phyloP scores from a whole-genome alignment of 2,797 vertebrate genomes.

The Phrynocephalus forsythii region DNA sequence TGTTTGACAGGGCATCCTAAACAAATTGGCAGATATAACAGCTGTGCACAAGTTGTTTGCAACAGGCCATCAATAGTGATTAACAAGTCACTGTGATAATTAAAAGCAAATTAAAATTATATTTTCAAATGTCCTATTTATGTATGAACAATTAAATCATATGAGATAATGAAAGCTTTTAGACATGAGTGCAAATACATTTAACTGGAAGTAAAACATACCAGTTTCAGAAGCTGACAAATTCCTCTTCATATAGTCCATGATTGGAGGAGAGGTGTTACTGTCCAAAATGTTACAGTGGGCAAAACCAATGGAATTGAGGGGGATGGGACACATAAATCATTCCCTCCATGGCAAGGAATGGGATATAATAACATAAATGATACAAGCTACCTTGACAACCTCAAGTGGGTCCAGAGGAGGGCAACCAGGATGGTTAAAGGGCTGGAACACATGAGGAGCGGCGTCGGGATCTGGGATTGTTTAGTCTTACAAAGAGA shows the following conservation, averaged over 20 bases:
- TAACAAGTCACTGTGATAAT: neutral
- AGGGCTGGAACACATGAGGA: too few species aligned
- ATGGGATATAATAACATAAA: neutral
- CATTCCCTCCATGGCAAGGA: neutral
- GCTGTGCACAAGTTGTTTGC: neutral
- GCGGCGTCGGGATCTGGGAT: too few species aligned
- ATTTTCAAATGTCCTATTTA: neutral
- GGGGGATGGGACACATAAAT: neutral
- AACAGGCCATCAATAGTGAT: neutral
- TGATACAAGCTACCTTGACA: too few species aligned
- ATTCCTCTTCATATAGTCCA: neutral
- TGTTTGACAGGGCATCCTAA: constrained; percentile 32
- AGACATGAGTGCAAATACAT: neutral
- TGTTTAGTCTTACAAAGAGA: too few species aligned
- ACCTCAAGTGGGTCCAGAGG: too few species aligned
- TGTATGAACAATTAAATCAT: neutral
- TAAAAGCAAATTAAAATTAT: constrained; percentile 8
- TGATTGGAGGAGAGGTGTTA: neutral
- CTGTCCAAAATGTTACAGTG: neutral
- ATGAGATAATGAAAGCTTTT: neutral
- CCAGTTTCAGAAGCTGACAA: neutral
- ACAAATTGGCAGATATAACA: constrained; percentile 33
- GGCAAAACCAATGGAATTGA: too few species aligned
- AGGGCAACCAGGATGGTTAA: too few species aligned
- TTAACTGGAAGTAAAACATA: neutral